Evolutionary conservation across 2,113 vertebrate genomes (phyloP), one percentile per base, ranked within the genome.

Genomic region (Motacilla alba): DNA sequence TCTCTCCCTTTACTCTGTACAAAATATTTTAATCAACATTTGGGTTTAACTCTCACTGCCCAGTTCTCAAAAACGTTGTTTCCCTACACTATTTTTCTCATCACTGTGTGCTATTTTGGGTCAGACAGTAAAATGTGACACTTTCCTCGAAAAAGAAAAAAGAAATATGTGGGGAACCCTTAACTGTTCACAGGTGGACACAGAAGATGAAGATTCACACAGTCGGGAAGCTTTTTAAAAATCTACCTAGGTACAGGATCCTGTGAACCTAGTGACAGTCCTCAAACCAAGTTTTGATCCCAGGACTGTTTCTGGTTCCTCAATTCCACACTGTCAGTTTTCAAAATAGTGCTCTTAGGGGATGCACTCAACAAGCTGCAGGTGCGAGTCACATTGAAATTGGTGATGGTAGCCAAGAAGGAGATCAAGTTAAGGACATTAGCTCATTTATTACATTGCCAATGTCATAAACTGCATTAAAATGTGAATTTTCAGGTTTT

Each of bases 201-300:
- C 0, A 4, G 11, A 33, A 52, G 17, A 67, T 2, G 3, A 27
- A 18, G 39, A 60, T 10, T 24, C 35, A n/a, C 12, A 26, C 11
- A 47, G 28, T 5, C 12, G 7, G 27, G 47, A 16, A 49, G 11
- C 24, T 44, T 49, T 69, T 37, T 20, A 3, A 20, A 68, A 35
- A 68, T 15, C 46, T 37, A 11, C 64, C 43, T 18, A 7, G 35
- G 17, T 59, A 23, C 9, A 33, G 33, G 1, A 55, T 35, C 6
- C 33, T 41, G 22, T 22, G 0, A 0, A 13, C 26, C 3, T 5
- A 47, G 18, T 6, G 19, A 5, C 2, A 28, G 49, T 18, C 22
- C 46, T 31, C 35, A 84, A 49, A 78, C 18, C 17, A 35, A 50
- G 44, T 52, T 68, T 27, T 31, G 18, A 41, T 35, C 21, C 22